phyloP scores from a whole-genome alignment of 2,797 vertebrate genomes.

The Eulemur mongoz region DNA sequence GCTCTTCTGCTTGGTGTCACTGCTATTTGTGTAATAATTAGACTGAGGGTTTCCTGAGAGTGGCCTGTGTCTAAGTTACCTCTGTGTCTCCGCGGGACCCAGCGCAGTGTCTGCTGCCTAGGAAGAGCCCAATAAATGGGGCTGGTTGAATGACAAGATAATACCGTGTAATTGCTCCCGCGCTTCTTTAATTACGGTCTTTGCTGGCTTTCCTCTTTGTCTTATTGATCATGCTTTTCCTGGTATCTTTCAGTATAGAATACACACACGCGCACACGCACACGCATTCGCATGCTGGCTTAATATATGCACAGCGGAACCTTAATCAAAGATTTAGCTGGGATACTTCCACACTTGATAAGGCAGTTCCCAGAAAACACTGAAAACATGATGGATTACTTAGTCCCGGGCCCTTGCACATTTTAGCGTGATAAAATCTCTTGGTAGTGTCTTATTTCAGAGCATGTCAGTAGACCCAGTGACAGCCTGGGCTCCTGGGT shows the following conservation, averaged over 20 bases:
- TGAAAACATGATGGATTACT: conserved; percentile 10
- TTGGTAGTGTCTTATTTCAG: conserved; percentile 42
- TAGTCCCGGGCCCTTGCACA: neutral
- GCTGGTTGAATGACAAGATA: neutral
- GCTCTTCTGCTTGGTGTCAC: neutral
- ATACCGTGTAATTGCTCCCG: neutral
- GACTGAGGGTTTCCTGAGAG: neutral
- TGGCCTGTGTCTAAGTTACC: neutral
- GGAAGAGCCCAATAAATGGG: neutral
- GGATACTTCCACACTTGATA: neutral
- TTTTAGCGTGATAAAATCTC: neutral
- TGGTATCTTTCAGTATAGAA: neutral
- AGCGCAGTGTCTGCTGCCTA: neutral
- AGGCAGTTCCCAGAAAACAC: neutral
- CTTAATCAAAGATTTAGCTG: neutral
- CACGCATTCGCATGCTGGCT: neutral
- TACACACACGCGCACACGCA: neutral
- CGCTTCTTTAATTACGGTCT: neutral
- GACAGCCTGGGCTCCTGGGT: neutral
- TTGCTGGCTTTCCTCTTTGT: neutral
- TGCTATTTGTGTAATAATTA: neutral
- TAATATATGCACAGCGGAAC: neutral
- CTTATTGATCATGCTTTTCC: neutral
- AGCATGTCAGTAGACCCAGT: conserved; percentile 36
- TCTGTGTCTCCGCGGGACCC: neutral